Percentiles rank a stretch among this genome's conserved stretches.
Evolutionary conservation across 2,113 vertebrate genomes (phyloP).

Genomic region (Oceanodroma tethys): DNA sequence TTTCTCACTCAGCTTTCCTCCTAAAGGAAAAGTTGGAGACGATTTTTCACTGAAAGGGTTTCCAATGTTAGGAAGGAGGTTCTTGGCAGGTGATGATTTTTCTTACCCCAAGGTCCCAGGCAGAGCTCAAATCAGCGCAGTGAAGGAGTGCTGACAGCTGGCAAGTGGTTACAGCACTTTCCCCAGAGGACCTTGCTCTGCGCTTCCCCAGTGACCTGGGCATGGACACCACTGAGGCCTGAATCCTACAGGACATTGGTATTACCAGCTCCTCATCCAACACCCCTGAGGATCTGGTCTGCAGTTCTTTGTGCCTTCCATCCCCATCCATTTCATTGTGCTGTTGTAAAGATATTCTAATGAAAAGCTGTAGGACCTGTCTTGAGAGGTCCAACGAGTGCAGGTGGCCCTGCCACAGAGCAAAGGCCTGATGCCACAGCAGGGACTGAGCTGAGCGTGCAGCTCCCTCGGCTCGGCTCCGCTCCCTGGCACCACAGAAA

Average conservation of each 20-base stretch:
- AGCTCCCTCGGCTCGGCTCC: neutral
- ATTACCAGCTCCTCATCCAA: neutral
- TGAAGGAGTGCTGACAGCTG: neutral
- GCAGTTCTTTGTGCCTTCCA: neutral
- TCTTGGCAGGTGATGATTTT: neutral
- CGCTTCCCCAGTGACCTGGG: accelerated
- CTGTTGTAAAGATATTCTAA: neutral
- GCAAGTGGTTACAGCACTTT: neutral
- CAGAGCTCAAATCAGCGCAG: neutral
- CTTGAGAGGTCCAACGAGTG: accelerated
- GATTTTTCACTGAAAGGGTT: neutral
- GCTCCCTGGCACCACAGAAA: neutral
- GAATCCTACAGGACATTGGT: neutral
- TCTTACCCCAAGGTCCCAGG: neutral
- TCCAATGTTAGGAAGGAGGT: neutral
- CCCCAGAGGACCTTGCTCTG: neutral
- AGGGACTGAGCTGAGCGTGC: accelerated
- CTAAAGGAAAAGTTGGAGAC: neutral
- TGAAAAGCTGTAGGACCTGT: neutral
- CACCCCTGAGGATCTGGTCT: neutral
- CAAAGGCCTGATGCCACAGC: neutral
- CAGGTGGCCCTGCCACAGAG: neutral
- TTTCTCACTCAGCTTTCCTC: neutral
- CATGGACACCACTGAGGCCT: neutral
- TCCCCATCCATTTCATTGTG: neutral